Base-by-base conservation (phyloP, 2,797 vertebrate genomes). In the Leucoraja ocellata region DNA sequence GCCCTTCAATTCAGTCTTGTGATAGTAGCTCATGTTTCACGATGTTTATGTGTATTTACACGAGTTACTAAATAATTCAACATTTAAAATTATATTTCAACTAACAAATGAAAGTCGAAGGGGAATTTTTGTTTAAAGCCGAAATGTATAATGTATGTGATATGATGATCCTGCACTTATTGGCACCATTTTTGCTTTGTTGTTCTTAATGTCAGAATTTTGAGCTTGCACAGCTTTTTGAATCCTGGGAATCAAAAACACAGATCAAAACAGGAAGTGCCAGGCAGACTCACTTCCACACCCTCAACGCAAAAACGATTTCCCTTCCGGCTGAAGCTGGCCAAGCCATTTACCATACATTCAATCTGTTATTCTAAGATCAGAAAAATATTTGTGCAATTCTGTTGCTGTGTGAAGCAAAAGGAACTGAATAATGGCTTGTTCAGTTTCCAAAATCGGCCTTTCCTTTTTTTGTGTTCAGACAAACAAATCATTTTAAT, bases 371-470 rank as follows among this genome's bases (percentile, higher is more conserved):
- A 68, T 88, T 88, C 61, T 68, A 88, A 88, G 84, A 36, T 36
- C 63, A 88, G 84, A 88, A 88, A 88, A 88, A 88, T 68, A 88
- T 88, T 88, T 68, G 36, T 68, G n/a, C n/a, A 88, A 88, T 18
- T 32, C 16, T 68, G 84, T 68, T 68, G 32, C 61, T 68, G 63
- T 68, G 68, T 32, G n/a, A 88, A 68, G 84, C 28, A 68, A 88
- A 88, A 88, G 84, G 84, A 88, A 88, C 61, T 88, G 84, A 68
- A 68, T 36, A 88, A 68, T 68, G 84, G 16, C 84, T 88, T 68
- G 84, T 68, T 88, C 84, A 88, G 84, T 88, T 88, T 88, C 63
- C 68, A 88, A 68, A 88, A 88, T 2, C 68, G n/a, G 16, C 63
- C 63, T 88, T 88, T 88, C 84, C 84, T 68, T 88, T 88, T 68